phyloP scores from a whole-genome alignment of 2,797 vertebrate species.

The Aphelocoma californica region DNA sequence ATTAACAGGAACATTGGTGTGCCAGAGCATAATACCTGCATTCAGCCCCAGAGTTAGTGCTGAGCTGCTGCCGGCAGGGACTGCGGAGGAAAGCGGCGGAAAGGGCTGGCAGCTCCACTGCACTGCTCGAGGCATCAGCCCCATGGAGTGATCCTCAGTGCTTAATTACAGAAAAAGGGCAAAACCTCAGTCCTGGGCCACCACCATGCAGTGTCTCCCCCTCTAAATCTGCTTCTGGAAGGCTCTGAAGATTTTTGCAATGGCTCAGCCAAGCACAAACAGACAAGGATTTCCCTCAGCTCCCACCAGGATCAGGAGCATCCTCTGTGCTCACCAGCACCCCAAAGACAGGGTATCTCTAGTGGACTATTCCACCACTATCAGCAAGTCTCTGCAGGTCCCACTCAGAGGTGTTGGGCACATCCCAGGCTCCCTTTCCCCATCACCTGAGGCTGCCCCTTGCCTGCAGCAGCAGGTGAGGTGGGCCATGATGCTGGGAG shows the following conservation, averaged over 20 bases:
- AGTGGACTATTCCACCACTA: background rate
- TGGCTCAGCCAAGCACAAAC: background rate
- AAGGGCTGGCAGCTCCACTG: background rate
- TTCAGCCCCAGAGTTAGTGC: background rate
- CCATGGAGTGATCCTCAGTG: rapidly evolving
- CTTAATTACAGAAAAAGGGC: background rate
- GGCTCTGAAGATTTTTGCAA: background rate
- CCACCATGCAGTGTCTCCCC: rapidly evolving
- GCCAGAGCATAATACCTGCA: conserved; percentile 48
- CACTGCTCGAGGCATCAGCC: background rate
- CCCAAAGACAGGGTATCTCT: background rate
- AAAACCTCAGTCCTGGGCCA: background rate
- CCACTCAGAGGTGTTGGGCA: background rate
- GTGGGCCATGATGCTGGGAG: background rate
- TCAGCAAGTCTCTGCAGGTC: background rate
- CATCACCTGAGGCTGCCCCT: background rate
- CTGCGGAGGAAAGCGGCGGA: background rate
- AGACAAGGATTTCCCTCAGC: background rate
- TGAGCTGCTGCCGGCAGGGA: background rate
- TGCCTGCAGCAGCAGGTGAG: background rate
- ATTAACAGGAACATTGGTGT: conserved; percentile 51
- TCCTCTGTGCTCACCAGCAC: background rate
- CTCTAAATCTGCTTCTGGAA: background rate
- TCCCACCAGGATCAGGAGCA: background rate
- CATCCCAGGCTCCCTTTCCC: background rate